Evolutionary conservation across 2,888 invertebrate genomes (phyloP).

Genomic region (Brenthis ino): DNA sequence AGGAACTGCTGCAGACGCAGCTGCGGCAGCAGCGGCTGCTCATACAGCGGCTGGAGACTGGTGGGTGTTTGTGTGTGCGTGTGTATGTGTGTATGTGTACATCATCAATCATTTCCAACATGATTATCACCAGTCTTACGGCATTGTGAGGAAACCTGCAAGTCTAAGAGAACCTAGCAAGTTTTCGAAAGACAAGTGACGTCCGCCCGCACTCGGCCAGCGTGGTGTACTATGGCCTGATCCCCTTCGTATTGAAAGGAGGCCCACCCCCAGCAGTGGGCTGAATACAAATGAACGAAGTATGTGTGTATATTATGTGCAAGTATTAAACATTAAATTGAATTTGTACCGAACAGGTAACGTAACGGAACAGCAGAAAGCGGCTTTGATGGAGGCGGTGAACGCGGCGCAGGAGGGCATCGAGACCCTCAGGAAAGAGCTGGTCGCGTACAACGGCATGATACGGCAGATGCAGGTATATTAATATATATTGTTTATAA

Average conservation of each 20-base stretch:
- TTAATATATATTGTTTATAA: neutral
- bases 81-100: too few relatives aligned
- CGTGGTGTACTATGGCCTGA: too few relatives aligned
- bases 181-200: too few relatives aligned
- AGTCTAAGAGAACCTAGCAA: too few relatives aligned
- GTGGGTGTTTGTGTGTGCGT: slow-evolving; percentile 52
- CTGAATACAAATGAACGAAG: too few relatives aligned
- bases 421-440: slow-evolving; percentile 88
- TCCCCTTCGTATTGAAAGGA: too few relatives aligned
- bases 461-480: slow-evolving; percentile 69
- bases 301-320: too few relatives aligned
- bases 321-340: neutral
- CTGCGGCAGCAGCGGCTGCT: slow-evolving; percentile 93
- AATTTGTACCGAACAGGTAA: slow-evolving; percentile 55
- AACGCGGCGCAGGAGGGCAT: slow-evolving; percentile 92
- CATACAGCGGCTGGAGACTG: slow-evolving; percentile 90
- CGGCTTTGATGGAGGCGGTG: slow-evolving; percentile 89
- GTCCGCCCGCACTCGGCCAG: too few relatives aligned
- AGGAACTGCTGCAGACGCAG: slow-evolving; percentile 93
- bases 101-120: too few relatives aligned
- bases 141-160: neutral
- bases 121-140: neutral
- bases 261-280: too few relatives aligned
- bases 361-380: slow-evolving; percentile 87
- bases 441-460: slow-evolving; percentile 74